phyloP scores from a whole-genome alignment of 2,113 vertebrate genomes.

The Phyllostomus hastatus region DNA sequence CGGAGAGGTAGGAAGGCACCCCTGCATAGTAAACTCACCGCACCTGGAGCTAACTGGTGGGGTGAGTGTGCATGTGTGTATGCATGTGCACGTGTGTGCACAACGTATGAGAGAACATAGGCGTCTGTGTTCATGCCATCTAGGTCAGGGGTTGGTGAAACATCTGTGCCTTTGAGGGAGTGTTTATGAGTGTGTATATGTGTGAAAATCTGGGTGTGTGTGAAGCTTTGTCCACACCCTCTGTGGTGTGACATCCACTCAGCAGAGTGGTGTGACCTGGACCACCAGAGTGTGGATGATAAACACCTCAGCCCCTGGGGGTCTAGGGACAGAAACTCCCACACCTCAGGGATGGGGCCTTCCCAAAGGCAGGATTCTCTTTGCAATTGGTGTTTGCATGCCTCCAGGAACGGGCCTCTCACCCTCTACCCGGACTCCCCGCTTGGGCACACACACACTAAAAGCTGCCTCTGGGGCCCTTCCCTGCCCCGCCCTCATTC shows the following conservation, averaged over 20 bases:
- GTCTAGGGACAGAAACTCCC: not conserved
- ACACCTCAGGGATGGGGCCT: too few relatives aligned
- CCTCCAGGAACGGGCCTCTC: not conserved
- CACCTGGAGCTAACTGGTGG: not conserved
- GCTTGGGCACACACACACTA: not conserved
- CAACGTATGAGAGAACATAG: not conserved
- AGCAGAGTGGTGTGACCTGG: not conserved
- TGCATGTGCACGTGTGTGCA: too few relatives aligned
- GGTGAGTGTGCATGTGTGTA: not conserved
- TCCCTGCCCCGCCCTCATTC: not conserved
- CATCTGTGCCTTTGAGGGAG: not conserved
- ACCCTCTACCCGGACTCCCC: not conserved
- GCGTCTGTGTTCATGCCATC: not conserved
- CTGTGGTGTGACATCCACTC: not conserved
- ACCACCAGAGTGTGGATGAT: not conserved
- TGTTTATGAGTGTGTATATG: not conserved
- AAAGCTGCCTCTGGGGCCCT: not conserved
- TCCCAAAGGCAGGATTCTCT: not conserved
- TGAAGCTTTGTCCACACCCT: not conserved
- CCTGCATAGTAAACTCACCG: not conserved
- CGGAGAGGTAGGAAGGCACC: not conserved
- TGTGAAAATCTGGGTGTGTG: not conserved
- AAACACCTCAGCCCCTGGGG: not conserved
- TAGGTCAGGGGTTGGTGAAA: fast-evolving
- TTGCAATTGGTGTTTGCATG: not conserved